Evolutionary conservation across 2,888 invertebrate species (phyloP), one percentile per base, ranked within the genome.

Genomic region (Ormyrus rosae): DNA sequence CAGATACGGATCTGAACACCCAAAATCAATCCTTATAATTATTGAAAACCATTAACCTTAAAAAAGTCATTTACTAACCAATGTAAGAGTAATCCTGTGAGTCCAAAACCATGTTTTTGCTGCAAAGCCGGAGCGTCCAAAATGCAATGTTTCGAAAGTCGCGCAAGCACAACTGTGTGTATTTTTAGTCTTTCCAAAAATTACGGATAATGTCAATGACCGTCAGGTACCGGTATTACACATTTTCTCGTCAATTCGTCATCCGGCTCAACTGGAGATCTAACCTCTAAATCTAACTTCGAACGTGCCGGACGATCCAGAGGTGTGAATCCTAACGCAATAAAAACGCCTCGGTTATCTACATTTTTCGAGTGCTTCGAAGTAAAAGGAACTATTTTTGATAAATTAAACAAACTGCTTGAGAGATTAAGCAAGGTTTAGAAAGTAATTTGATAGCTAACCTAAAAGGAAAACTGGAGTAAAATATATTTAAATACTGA

Each of bases 1-100:
- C n/a, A 86, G 80, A 50, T 87, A 79, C 5, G 85, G 83, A 60
- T 85, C 86, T 84, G 70, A 7, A 64, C 34, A 34, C 34, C 34
- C 34, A 74, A 78, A 58, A 63, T 11, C 34, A 34, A 56, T 51
- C 8, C 10, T 0, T 48, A 69, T 34, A 53, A 58, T 71, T n/a
- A 56, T 61, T 19, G 19, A n/a, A 56, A 64, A n/a, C 46, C 19
- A 50, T 50, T 46, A 63, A 34, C 45, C 0, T 13, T 51, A 56
- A 13, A 67, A 19, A 3, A 48, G n/a, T 9, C 7, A 46, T 64
- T 68, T 45, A 60, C 76, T 84, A 83, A 87, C 87, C 86, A 6
- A 86, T 84, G 61, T 85, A 86, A 13, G 86, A 83, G 55, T 73
- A 69, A 34, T 34, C 34, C 34, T 34, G 34, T 2, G 34, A 34